phyloP scores from a whole-genome alignment of 1,140 invertebrate genomes.

The Capitella teleta region DNA sequence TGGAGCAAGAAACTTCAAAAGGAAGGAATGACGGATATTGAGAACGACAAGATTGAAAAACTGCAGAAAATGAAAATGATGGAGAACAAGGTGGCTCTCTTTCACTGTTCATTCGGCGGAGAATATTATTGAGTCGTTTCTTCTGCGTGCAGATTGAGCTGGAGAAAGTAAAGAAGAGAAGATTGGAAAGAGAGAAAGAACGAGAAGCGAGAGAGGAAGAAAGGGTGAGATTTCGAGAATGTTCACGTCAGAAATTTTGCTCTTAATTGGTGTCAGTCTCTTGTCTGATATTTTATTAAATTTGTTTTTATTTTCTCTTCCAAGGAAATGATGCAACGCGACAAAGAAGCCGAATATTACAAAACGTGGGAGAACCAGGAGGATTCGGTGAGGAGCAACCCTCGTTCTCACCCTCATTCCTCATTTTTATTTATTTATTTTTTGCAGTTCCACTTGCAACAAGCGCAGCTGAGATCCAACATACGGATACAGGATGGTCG shows the following conservation, averaged over 20 bases:
- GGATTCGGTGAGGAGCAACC: slow-evolving; percentile 49
- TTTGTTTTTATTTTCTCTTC: neutral
- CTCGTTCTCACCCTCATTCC: neutral
- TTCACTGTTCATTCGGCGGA: too few relatives aligned
- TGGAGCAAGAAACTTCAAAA: slow-evolving; percentile 95
- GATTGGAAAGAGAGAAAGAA: slow-evolving; percentile 79
- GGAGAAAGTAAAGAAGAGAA: slow-evolving; percentile 71
- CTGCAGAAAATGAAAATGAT: slow-evolving; percentile 75
- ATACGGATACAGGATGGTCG: slow-evolving; percentile 91
- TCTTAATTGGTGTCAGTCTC: too few relatives aligned
- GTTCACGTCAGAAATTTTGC: too few relatives aligned
- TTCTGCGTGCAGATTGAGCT: slow-evolving; percentile 46
- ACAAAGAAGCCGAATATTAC: slow-evolving; percentile 89
- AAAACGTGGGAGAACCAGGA: slow-evolving; percentile 89
- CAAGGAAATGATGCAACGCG: slow-evolving; percentile 58
- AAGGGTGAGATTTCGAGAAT: slow-evolving; percentile 47
- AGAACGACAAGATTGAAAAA: slow-evolving; percentile 70
- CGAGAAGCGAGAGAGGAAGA: slow-evolving; percentile 81
- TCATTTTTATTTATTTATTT: neutral
- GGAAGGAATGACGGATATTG: slow-evolving; percentile 73
- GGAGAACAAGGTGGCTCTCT: slow-evolving; percentile 62
- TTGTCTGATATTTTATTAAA: too few relatives aligned
- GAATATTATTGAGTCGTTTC: too few relatives aligned
- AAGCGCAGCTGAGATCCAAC: slow-evolving; percentile 73
- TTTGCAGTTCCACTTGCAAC: slow-evolving; percentile 65